Conservation (phyloP, 2,888 invertebrate species). For the Melanargia galathea region DNA sequence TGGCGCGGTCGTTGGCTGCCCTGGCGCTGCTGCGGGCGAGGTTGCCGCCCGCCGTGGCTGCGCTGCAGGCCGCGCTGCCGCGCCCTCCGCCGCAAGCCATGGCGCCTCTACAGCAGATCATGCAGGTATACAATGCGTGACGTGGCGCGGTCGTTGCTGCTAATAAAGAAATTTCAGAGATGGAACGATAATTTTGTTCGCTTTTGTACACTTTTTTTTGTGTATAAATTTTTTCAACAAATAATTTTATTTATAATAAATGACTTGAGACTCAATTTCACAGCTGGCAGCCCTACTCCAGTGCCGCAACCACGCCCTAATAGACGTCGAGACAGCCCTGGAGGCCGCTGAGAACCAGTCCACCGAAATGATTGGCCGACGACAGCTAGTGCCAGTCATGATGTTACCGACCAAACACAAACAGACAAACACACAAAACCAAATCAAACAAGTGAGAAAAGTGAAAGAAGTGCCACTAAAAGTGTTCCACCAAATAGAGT, state of each 20-base stretch:
- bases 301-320: slow-evolving; percentile 70
- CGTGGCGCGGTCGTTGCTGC: not conserved
- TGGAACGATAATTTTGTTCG: too few species aligned
- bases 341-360: slow-evolving; percentile 75
- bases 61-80: too few species aligned
- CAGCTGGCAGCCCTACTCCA: slow-evolving; percentile 71
- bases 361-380: slow-evolving; percentile 53
- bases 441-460: slow-evolving; percentile 48
- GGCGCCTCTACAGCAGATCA: too few species aligned
- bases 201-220: not conserved
- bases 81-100: too few species aligned
- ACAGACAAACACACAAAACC: slow-evolving; percentile 37
- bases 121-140: too few species aligned
- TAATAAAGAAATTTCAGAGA: too few species aligned
- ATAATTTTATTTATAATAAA: not conserved
- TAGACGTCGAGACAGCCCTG: slow-evolving; percentile 78
- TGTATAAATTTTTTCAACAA: not conserved
- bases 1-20: not conserved
- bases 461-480: slow-evolving; percentile 71
- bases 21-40: too few species aligned
- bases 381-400: slow-evolving; percentile 61
- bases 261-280: slow-evolving; percentile 18
- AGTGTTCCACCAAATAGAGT: slow-evolving; percentile 70
- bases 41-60: too few species aligned
- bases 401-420: slow-evolving; percentile 41